Percentiles rank a stretch among this genome's conserved stretches.
phyloP scores from a whole-genome alignment of 2,113 vertebrate species.

The Azemiops feae region DNA sequence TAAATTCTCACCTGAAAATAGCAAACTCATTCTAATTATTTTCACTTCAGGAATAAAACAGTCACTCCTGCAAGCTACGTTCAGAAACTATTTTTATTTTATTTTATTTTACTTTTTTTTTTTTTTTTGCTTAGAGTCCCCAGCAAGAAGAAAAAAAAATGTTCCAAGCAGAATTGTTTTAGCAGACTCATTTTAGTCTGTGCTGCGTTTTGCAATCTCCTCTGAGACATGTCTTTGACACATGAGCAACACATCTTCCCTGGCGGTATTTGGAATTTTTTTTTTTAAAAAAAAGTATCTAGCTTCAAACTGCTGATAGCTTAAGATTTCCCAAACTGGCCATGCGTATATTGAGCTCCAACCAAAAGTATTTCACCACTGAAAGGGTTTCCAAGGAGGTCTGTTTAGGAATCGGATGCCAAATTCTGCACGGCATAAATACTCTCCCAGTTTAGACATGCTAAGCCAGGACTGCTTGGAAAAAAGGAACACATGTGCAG shows the following conservation, averaged over 20 bases:
- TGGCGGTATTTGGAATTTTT: neutral
- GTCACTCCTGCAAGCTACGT: neutral
- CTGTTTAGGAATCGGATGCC: neutral
- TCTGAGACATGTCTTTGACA: constrained; percentile 42
- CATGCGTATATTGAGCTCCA: neutral
- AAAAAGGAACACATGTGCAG: neutral
- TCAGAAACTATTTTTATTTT: neutral
- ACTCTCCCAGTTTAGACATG: neutral
- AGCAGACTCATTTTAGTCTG: constrained; percentile 49
- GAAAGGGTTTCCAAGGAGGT: neutral
- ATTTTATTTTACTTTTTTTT: neutral
- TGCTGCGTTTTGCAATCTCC: constrained; percentile 34
- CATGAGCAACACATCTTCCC: neutral
- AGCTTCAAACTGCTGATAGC: neutral
- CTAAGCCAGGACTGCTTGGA: neutral
- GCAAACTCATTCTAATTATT: neutral
- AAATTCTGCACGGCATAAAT: neutral
- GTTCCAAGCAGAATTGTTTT: constrained; percentile 29
- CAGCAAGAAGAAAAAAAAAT: constrained; percentile 17
- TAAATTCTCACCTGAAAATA: neutral
- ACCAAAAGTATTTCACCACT: neutral
- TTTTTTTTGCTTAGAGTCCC: neutral
- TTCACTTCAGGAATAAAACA: constrained; percentile 13
- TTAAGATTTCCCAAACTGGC: neutral
- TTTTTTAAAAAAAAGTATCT: neutral